phyloP scores from a whole-genome alignment of 2,797 vertebrate species.

The Odontamblyopus lacepedii region DNA sequence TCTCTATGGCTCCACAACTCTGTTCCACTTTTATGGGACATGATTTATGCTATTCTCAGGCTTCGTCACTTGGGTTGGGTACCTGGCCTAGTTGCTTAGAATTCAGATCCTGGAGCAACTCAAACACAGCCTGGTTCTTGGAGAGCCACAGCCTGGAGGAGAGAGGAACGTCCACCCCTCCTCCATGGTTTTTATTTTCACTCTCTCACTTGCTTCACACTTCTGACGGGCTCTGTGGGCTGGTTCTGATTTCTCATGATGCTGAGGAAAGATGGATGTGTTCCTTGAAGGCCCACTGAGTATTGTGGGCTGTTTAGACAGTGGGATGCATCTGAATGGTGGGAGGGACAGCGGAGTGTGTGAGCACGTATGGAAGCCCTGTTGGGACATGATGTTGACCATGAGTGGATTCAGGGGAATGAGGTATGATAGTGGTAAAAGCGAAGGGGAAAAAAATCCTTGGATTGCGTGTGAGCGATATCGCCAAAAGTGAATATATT shows the following conservation, averaged over 20 bases:
- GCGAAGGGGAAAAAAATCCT: background rate
- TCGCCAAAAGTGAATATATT: too few relatives aligned
- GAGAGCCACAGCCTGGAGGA: slow-evolving; percentile 25
- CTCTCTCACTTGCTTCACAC: slow-evolving; percentile 24
- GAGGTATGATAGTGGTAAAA: background rate
- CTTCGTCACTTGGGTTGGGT: slow-evolving; percentile 11
- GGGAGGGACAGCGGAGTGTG: too few relatives aligned
- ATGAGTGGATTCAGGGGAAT: background rate
- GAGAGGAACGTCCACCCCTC: slow-evolving; percentile 12
- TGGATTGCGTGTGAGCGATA: background rate
- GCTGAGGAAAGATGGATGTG: slow-evolving; percentile 34
- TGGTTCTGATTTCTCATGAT: slow-evolving; percentile 32
- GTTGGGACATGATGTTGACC: too few relatives aligned
- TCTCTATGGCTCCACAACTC: slow-evolving; percentile 2
- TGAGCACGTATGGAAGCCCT: background rate
- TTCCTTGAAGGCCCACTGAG: slow-evolving; percentile 25
- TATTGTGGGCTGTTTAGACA: slow-evolving; percentile 26
- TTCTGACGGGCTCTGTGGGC: slow-evolving; percentile 27
- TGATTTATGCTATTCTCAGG: slow-evolving; percentile 6
- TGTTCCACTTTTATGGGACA: slow-evolving; percentile 22
- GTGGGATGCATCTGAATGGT: slow-evolving; percentile 8
- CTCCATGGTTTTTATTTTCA: slow-evolving; percentile 27
- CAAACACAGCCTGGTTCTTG: slow-evolving; percentile 27
- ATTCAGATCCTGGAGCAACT: slow-evolving; percentile 31
- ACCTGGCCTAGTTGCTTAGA: slow-evolving; percentile 23